Conservation (phyloP, 2,888 invertebrate species). For the Terebella lapidaria region DNA sequence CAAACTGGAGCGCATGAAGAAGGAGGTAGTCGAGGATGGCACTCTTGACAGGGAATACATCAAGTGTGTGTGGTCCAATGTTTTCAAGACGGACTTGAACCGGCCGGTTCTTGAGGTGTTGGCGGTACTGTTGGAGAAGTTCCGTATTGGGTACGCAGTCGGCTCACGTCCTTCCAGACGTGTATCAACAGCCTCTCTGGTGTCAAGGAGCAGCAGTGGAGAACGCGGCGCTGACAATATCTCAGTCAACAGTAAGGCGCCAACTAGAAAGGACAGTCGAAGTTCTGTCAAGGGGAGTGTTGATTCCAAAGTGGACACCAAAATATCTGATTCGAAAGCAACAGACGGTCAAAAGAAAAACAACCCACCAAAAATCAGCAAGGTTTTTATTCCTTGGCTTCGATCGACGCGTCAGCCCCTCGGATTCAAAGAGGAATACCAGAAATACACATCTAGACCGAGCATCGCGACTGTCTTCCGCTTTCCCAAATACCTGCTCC, state of each 20-base stretch:
- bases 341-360: neutral
- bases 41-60: conserved; percentile 41
- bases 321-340: neutral
- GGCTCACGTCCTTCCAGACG: neutral
- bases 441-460: conserved; percentile 23
- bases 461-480: conserved; percentile 31
- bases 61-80: conserved; percentile 31
- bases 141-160: conserved; percentile 41
- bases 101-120: conserved; percentile 25
- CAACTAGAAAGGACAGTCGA: neutral
- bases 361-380: conserved; percentile 8
- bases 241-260: neutral
- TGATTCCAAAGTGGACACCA: neutral
- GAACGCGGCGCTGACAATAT: neutral
- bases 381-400: conserved; percentile 40
- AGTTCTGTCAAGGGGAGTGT: neutral
- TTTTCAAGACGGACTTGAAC: conserved; percentile 33
- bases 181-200: conserved; percentile 17
- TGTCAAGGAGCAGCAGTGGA: neutral
- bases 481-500: conserved; percentile 44
- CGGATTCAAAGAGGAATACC: conserved; percentile 29
- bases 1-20: conserved; percentile 33
- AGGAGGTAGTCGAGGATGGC: conserved; percentile 35
- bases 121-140: conserved; percentile 28
- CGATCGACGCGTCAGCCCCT: conserved; percentile 31